Base-by-base conservation (phyloP, 30 jellyfish, hydroid and myxozoan species). In the Aurelia aurita complex sp. Pacific region DNA sequence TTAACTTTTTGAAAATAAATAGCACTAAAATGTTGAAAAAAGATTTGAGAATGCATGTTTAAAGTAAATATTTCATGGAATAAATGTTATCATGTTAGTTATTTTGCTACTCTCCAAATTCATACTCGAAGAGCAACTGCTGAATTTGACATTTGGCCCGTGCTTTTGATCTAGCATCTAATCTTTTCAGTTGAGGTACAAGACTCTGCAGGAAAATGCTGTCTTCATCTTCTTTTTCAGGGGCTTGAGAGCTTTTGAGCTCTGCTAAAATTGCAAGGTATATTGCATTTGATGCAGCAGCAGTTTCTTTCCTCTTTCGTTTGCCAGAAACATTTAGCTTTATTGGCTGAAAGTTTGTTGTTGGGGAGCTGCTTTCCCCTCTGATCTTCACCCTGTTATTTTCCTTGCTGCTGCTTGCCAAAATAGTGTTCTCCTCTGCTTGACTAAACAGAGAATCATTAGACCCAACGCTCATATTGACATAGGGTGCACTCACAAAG, bases 81-180 rank as follows among this genome's bases (percentile, higher is more conserved):
- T 38, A 34, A 51, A 74, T 74, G 54, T 74, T 19, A 17, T 17
- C 35, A 17, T 50, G 35, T 17, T 19, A 74, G 46, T 33, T 18
- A 38, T 51, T 74, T 34, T 74, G 35, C 5, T 74, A 52, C 50
- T 75, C 74, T 60, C 89, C 89, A 64, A 79, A 79, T 46, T 79
- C 80, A 66, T 64, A 64, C n/a, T 79, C 72, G 52, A 80, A 80
- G 2, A 80, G 73, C 74, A 65, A 55, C 59, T 80, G 90, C 63
- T 80, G 90, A 19, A 80, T 80, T 51, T 80, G 90, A 72, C 73
- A 80, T 46, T 80, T 80, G 5, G 82, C 90, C 38, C 19, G 17
- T 40, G 90, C 90, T 63, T 80, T 65, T 51, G 83, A 15, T 67
- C 43, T 80, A 15, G 77, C 32, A 40, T 77, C 77, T 10, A 77